Conservation (phyloP, 1,140 invertebrate species). For the Pectinophora gossypiella region DNA sequence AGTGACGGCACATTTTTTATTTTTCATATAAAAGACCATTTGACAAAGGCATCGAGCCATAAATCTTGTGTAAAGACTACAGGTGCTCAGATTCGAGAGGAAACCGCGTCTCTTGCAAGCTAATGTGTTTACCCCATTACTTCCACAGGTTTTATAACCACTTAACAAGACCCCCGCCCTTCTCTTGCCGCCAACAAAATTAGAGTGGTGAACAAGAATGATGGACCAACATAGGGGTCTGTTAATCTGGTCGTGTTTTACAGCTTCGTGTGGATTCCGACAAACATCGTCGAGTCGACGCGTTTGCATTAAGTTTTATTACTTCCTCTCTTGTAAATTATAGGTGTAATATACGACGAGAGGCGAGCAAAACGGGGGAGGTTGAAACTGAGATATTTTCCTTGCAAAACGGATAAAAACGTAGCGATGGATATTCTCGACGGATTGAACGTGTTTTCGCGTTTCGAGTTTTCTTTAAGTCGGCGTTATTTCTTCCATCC, state of each 20-base stretch:
- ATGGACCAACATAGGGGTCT: no score
- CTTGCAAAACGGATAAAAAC: constrained; percentile 25
- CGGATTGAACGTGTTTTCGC: no score
- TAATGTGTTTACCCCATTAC: constrained; percentile 60
- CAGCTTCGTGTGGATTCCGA: constrained; percentile 43
- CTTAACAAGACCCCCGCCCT: background rate
- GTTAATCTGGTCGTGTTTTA: constrained; percentile 35
- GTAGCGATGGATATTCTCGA: background rate
- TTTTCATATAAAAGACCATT: constrained; percentile 1
- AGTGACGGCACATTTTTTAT: background rate
- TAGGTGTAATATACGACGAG: constrained; percentile 46
- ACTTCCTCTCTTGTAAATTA: constrained; percentile 60
- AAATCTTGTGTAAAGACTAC: constrained; percentile 45
- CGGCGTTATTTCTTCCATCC: no score
- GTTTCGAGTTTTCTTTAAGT: no score
- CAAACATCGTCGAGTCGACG: constrained; percentile 48
- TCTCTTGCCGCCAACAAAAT: background rate
- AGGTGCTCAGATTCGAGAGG: constrained; percentile 51
- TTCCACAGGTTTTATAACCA: constrained; percentile 31
- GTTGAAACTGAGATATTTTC: constrained; percentile 42
- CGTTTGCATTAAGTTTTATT: constrained; percentile 69
- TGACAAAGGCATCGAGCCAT: constrained; percentile 5
- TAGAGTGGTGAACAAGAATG: no score
- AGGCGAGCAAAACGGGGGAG: no score
- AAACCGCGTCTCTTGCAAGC: constrained; percentile 31